Evolutionary conservation across 2,888 invertebrate genomes (phyloP), one percentile per base, ranked within the genome.

Genomic region (Alloplasta piceator): DNA sequence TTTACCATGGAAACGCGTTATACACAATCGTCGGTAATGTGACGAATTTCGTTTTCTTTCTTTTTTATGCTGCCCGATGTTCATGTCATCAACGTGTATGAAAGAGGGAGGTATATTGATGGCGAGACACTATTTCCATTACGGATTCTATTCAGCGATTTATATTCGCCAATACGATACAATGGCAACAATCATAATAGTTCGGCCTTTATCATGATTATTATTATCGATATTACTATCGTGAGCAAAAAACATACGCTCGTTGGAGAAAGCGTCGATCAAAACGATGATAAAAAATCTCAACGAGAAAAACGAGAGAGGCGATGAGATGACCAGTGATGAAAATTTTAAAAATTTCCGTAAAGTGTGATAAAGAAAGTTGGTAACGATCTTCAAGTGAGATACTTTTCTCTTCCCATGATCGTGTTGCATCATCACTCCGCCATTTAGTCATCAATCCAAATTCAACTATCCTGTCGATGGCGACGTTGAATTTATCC

Each of bases 301-400:
- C 79, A 5, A n/a, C 58, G 14, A 74, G 6, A 9, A 79, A 70
- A 6, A 36, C 48, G 9, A 55, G 4, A 26, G 36, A 9, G 6
- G 74, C 70, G 46, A 58, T 9, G 1, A n/a, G 5, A 0, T 58
- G 26, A 10, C 70, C 74, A 5, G 64, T 41, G n/a, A 63, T 5
- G 1, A 78, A 52, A n/a, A 82, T n/a, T 5, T 56, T 67, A 4
- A 83, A 82, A 0, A 68, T 50, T 6, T 80, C 82, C 6, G 72
- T 74, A 43, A 77, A 82, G 48, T 82, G 77, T 5, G 36, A 7
- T 10, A 82, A 38, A 12, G 41, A 66, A 10, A 83, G 55, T 52
- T 70, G 58, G 46, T 26, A 36, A 70, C 5, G 14, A 12, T 7
- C 14, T 3, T 6, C 14, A 41, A 0, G 63, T n/a, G 55, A 41